Conservation (phyloP, 92 coral and sea anemone species). For the Blastomussa wellsi region DNA sequence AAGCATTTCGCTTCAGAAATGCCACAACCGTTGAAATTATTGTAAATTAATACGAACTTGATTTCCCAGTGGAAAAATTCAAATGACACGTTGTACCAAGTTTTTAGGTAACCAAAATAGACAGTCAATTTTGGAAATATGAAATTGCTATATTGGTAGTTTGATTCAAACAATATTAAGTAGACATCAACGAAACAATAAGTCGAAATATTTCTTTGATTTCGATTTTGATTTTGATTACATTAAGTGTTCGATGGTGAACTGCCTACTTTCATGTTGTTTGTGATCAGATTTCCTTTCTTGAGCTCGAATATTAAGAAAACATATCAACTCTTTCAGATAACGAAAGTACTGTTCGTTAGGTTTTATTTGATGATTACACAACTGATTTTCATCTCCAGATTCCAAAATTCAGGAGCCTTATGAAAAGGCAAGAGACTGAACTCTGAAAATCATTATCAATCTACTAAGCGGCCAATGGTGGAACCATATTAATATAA, state of each 20-base stretch:
- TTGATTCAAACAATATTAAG: not conserved
- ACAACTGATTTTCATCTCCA: not conserved
- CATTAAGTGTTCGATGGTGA: not conserved
- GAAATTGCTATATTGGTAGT: not conserved
- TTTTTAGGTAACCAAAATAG: not conserved
- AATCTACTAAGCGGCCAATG: too few relatives aligned
- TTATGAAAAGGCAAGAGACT: too few relatives aligned
- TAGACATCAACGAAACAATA: not conserved
- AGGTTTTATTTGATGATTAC: not conserved
- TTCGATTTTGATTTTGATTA: not conserved
- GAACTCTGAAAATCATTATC: too few relatives aligned
- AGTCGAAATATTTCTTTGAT: not conserved
- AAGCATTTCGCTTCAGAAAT: not conserved
- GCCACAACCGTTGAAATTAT: not conserved
- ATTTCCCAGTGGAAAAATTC: not conserved
- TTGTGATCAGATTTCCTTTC: not conserved
- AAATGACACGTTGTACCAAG: not conserved
- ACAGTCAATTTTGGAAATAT: not conserved
- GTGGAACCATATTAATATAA: too few relatives aligned
- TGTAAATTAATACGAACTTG: not conserved
- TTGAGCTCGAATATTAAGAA: not conserved
- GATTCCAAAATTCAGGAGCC: not conserved
- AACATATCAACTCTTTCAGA: not conserved
- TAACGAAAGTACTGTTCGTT: not conserved
- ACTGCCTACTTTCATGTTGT: not conserved